These are phyloP conservation scores for Syngnathus typhle DNA, from an alignment of 2,113 vertebrate species.

Conservation along the genomic window DNA sequence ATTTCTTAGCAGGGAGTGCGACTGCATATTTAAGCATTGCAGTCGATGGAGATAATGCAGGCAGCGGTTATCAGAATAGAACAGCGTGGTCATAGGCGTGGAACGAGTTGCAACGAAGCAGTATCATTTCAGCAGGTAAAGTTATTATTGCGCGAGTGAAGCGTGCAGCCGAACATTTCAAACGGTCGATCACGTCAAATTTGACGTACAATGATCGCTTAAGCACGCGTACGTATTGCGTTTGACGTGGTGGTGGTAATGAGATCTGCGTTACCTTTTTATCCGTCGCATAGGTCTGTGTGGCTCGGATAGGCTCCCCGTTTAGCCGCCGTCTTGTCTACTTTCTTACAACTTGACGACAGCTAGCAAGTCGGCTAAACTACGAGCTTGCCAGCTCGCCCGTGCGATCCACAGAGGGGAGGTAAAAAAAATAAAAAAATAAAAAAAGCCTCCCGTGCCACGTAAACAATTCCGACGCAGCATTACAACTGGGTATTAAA, in stretches of 20 bases:
- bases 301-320: slow-evolving; percentile 40
- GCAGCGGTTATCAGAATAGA: background rate
- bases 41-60: slow-evolving; percentile 4
- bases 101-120: slow-evolving; percentile 12
- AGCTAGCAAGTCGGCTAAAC: slow-evolving; percentile 62
- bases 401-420: slow-evolving; percentile 21
- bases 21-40: background rate
- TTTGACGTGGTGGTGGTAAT: background rate
- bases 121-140: slow-evolving; percentile 6
- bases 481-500: background rate
- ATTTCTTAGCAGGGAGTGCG: background rate
- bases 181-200: background rate
- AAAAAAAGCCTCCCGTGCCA: slow-evolving; percentile 13
- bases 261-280: slow-evolving; percentile 51
- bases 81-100: background rate
- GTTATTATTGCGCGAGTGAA: slow-evolving; percentile 14
- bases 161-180: slow-evolving; percentile 4
- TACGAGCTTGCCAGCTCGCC: slow-evolving; percentile 28
- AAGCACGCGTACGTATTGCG: background rate
- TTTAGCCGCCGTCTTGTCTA: slow-evolving; percentile 56
- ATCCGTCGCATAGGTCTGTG: slow-evolving; percentile 65
- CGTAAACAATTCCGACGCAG: slow-evolving; percentile 4
- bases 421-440: background rate
- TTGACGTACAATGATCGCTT: background rate
- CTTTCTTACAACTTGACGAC: slow-evolving; percentile 57